Conservation (phyloP, 2,797 vertebrate species). For the Danionella dracula region DNA sequence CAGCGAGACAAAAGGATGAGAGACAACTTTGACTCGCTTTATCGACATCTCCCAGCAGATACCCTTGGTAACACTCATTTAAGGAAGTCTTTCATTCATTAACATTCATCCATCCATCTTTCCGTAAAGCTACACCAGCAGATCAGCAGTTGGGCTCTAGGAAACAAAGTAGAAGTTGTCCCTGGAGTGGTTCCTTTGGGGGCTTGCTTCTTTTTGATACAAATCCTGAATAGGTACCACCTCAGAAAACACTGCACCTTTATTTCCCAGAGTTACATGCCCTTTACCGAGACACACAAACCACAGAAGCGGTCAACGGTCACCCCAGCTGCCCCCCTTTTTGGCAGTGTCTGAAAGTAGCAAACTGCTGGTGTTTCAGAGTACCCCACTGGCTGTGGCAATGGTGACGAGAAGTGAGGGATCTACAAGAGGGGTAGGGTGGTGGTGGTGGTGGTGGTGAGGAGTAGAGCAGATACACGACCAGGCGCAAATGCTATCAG, state of each 20-base stretch:
- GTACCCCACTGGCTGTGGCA: constrained; percentile 39
- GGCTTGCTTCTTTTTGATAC: no score
- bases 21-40: constrained; percentile 53
- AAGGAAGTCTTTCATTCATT: not conserved
- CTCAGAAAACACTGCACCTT: no score
- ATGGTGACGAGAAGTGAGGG: constrained; percentile 47
- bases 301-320: constrained; percentile 9
- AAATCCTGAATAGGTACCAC: no score
- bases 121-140: constrained; percentile 12
- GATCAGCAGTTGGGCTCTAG: not conserved
- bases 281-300: constrained; percentile 8
- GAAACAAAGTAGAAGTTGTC: no score
- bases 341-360: constrained; percentile 16
- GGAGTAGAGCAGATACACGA: constrained; percentile 46
- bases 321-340: not conserved
- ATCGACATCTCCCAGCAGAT: constrained; percentile 15
- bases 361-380: constrained; percentile 10
- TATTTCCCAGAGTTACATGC: not conserved
- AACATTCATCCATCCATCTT: constrained; percentile 17
- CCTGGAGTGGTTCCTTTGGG: no score
- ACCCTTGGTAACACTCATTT: not conserved
- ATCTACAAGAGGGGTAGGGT: constrained; percentile 32
- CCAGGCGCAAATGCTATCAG: constrained; percentile 44
- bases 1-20: constrained; percentile 50
- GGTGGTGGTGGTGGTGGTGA: constrained; percentile 30